phyloP scores from a whole-genome alignment of 2,888 invertebrate genomes.

The Melinaea menophilus region DNA sequence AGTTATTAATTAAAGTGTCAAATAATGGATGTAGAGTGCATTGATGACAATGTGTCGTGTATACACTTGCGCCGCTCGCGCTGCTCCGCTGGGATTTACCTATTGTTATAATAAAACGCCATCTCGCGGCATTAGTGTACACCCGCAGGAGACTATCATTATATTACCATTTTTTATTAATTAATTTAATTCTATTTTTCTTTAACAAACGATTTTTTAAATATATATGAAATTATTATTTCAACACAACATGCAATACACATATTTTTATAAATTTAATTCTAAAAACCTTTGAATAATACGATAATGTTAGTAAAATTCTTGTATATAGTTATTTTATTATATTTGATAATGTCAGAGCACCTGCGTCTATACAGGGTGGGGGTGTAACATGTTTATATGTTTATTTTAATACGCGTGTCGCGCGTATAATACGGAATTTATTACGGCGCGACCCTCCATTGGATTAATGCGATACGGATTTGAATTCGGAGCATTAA shows the following conservation, averaged over 20 bases:
- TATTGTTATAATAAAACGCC: slow-evolving; percentile 76
- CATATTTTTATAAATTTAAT: background rate
- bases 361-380: slow-evolving; percentile 49
- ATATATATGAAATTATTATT: too few species aligned
- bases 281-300: too few species aligned
- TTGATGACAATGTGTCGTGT: slow-evolving; percentile 62
- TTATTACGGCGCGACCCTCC: slow-evolving; percentile 74
- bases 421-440: slow-evolving; percentile 78
- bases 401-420: slow-evolving; percentile 79
- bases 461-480: slow-evolving; percentile 76
- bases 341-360: slow-evolving; percentile 21
- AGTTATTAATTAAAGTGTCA: slow-evolving; percentile 34
- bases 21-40: slow-evolving; percentile 50
- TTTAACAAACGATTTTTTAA: background rate
- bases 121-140: slow-evolving; percentile 55
- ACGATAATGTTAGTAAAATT: too few species aligned
- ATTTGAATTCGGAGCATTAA: slow-evolving; percentile 76
- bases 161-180: too few species aligned
- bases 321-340: background rate
- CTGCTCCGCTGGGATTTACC: slow-evolving; percentile 48
- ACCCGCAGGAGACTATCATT: slow-evolving; percentile 27
- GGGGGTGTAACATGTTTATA: slow-evolving; percentile 76
- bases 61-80: slow-evolving; percentile 53
- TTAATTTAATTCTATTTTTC: background rate
- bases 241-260: too few species aligned